phyloP scores from a whole-genome alignment of 2,113 vertebrate species.

The Eurypyga helias region DNA sequence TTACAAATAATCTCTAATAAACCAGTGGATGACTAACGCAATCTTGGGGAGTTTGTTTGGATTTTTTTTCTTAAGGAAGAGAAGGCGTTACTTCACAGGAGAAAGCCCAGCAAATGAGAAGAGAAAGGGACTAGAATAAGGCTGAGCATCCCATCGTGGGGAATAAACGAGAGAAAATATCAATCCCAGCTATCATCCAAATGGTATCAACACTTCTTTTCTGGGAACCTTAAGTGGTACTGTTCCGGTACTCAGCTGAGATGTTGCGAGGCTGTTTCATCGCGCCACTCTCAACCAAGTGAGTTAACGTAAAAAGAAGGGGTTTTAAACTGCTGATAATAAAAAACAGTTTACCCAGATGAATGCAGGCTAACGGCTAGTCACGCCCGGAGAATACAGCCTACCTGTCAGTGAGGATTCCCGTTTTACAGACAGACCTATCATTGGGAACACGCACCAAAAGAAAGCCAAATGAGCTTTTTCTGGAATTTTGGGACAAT shows the following conservation, averaged over 20 bases:
- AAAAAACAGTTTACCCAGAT: neutral
- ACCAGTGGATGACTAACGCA: neutral
- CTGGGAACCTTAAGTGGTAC: neutral
- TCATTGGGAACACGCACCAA: neutral
- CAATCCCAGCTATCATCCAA: neutral
- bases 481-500: neutral
- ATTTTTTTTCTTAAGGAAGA: neutral
- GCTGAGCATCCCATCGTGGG: neutral
- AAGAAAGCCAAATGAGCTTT: neutral
- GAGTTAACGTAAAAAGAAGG: neutral
- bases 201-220: neutral
- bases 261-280: neutral
- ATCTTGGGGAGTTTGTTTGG: neutral
- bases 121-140: neutral
- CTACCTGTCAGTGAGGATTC: neutral
- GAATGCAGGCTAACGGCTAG: neutral
- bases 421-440: neutral
- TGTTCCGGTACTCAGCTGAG: neutral
- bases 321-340: neutral
- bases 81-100: neutral
- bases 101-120: neutral
- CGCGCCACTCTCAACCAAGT: neutral
- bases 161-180: neutral
- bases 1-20: slow-evolving; percentile 8
- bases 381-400: neutral